Evolutionary conservation across 2,113 vertebrate species (phyloP).

Genomic region (Zosterops lateralis): DNA sequence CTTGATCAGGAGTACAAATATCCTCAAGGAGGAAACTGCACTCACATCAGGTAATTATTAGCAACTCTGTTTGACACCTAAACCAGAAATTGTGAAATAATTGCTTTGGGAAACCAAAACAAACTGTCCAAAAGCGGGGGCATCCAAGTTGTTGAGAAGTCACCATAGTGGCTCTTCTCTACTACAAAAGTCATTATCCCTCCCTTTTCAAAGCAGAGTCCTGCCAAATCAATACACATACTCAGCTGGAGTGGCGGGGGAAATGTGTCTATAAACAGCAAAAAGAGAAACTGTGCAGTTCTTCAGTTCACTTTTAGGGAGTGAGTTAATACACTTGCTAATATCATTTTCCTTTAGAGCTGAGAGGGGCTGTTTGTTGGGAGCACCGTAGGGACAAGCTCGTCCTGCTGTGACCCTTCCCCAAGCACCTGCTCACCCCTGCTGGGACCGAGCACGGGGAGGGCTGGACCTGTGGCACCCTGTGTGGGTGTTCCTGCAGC

Average conservation of each 20-base stretch:
- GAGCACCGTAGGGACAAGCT: fast-evolving
- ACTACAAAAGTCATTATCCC: background rate
- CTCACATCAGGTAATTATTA: background rate
- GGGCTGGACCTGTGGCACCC: background rate
- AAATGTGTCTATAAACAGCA: background rate
- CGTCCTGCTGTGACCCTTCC: background rate
- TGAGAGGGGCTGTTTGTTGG: background rate
- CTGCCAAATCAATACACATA: background rate
- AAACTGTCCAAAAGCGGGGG: background rate
- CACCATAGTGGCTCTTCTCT: background rate
- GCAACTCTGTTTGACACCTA: background rate
- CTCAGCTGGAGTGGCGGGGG: fast-evolving
- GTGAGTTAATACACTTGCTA: background rate
- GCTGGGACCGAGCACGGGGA: background rate
- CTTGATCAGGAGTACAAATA: background rate
- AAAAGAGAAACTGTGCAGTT: background rate
- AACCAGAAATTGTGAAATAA: background rate
- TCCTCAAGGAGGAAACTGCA: background rate
- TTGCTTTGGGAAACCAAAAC: background rate
- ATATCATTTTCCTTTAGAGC: background rate
- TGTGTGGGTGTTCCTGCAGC: background rate
- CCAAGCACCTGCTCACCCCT: background rate
- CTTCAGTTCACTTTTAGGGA: background rate
- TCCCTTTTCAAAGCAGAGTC: background rate
- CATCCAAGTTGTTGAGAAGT: background rate